Percentiles rank a stretch among this genome's conserved stretches.
Evolutionary conservation across 2,797 vertebrate genomes (phyloP).

Genomic region (Macropus fuliginosus): DNA sequence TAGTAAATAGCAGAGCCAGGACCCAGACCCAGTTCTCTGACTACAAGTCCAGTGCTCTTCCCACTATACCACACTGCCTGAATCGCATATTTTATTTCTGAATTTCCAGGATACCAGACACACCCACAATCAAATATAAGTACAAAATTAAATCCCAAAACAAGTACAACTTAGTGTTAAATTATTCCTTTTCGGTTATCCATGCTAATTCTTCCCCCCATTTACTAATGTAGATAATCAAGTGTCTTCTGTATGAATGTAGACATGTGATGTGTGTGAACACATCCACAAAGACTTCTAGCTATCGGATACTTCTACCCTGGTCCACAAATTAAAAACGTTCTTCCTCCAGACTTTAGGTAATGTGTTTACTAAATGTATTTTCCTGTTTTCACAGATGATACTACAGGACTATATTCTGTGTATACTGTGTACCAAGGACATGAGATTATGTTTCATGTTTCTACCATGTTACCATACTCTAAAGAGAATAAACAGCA

Average conservation of each 20-base stretch:
- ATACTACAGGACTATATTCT: slow-evolving; percentile 96
- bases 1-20: neutral
- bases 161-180: neutral
- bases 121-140: neutral
- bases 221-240: neutral
- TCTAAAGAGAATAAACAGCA: slow-evolving; percentile 99
- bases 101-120: neutral
- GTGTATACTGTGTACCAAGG: slow-evolving; percentile 99
- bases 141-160: neutral
- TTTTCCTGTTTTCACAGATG: slow-evolving; percentile 87
- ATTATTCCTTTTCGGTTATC: neutral
- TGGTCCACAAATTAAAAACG: neutral
- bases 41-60: neutral
- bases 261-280: neutral
- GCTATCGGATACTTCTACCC: neutral
- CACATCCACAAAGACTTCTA: neutral
- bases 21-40: neutral
- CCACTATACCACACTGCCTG: neutral
- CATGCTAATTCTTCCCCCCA: neutral
- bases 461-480: slow-evolving; percentile 98
- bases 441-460: slow-evolving; percentile 99
- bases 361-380: neutral
- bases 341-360: neutral
- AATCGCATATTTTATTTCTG: slow-evolving; percentile 3
- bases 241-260: neutral